phyloP scores from a whole-genome alignment of 37 sponge, comb jelly and placozoan species.

The Bolinopsis microptera region DNA sequence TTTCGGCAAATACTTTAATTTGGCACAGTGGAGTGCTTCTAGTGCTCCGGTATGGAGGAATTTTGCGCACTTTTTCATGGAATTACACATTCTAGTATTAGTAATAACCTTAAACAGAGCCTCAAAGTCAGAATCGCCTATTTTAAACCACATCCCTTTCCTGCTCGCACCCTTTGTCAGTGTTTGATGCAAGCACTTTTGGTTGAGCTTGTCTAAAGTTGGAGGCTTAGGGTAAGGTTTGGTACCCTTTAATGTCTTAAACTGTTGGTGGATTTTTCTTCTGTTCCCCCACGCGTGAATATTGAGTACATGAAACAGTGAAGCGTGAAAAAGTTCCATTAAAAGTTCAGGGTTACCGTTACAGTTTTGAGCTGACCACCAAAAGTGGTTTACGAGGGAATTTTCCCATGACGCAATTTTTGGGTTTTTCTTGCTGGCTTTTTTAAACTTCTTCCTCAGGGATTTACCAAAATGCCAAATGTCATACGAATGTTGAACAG shows the following conservation, averaged over 20 bases:
- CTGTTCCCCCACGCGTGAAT: neutral
- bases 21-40: neutral
- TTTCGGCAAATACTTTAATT: neutral
- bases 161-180: neutral
- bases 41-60: neutral
- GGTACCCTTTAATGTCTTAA: neutral
- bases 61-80: neutral
- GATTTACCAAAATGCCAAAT: constrained; percentile 21
- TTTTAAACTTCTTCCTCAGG: neutral
- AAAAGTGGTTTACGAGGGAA: too few species aligned
- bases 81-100: neutral
- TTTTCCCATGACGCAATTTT: neutral
- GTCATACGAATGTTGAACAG: neutral
- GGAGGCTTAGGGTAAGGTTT: neutral
- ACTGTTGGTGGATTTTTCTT: neutral
- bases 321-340: neutral
- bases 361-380: neutral
- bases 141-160: neutral
- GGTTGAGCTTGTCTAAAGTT: neutral
- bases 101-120: neutral
- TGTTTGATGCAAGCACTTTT: neutral
- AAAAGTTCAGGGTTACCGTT: neutral
- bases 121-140: neutral
- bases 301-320: neutral
- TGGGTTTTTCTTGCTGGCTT: neutral